Percentiles rank a stretch among this genome's conserved stretches.
phyloP scores from a whole-genome alignment of 2,888 invertebrate species.

The Blastobasis adustella region DNA sequence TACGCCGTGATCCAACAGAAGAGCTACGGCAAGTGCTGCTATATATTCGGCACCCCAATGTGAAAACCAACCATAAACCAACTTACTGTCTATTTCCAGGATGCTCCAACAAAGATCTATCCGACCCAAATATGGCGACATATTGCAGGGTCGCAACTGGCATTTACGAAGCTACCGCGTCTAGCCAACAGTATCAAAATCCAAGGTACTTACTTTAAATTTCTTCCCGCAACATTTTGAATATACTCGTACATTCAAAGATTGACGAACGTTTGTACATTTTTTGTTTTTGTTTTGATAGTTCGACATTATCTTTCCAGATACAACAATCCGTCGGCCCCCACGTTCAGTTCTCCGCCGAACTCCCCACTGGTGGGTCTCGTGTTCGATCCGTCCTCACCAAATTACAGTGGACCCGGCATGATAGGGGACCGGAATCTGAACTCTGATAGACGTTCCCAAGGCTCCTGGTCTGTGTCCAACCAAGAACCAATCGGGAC shows the following conservation, averaged over 20 bases:
- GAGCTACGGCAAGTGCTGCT: conserved; percentile 40
- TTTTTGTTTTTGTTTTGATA: too few species aligned
- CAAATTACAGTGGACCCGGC: conserved; percentile 48
- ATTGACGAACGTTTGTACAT: too few species aligned
- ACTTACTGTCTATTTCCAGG: conserved; percentile 24
- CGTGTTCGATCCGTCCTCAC: conserved; percentile 59
- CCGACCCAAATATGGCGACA: conserved; percentile 53
- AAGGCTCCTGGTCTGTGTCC: conserved; percentile 51
- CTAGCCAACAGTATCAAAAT: conserved; percentile 52
- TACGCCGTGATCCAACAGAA: conserved; percentile 53
- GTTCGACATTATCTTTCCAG: conserved; percentile 33
- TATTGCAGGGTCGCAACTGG: conserved; percentile 57
- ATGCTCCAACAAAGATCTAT: conserved; percentile 50
- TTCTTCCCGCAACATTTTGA: background rate
- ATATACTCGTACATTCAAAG: too few species aligned
- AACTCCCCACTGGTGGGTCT: conserved; percentile 63
- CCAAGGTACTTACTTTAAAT: conserved; percentile 31
- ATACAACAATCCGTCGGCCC: conserved; percentile 54
- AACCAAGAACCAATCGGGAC: conserved; percentile 68
- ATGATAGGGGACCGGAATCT: conserved; percentile 46
- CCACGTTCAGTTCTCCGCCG: conserved; percentile 65
- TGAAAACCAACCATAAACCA: too few species aligned
- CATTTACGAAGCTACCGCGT: conserved; percentile 52
- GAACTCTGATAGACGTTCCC: conserved; percentile 50
- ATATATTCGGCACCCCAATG: background rate